Conservation (phyloP, 2,797 vertebrate species). For the Pseudomugil tenellus region DNA sequence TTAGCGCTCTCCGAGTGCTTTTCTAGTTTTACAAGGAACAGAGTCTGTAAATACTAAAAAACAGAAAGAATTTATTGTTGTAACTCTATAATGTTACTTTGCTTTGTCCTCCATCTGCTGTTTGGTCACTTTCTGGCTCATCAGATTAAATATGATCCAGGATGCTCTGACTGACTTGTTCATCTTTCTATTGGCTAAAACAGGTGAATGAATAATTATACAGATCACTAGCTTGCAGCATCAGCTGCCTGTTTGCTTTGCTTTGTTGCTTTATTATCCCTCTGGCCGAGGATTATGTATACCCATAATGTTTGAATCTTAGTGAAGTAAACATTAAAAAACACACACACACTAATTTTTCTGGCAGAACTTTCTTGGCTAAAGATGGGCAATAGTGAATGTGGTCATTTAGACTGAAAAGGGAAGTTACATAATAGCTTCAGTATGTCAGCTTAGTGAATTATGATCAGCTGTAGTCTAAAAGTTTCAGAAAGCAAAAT, state of each 20-base stretch:
- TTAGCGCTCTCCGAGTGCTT: too few species aligned
- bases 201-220: slow-evolving; percentile 60
- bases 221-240: slow-evolving; percentile 45
- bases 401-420: slow-evolving; percentile 60
- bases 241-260: slow-evolving; percentile 50
- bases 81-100: slow-evolving; percentile 45
- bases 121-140: slow-evolving; percentile 64
- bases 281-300: slow-evolving; percentile 47
- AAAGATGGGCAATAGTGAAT: slow-evolving; percentile 60
- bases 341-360: slow-evolving; percentile 40
- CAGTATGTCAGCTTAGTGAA: slow-evolving; percentile 58
- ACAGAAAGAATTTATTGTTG: slow-evolving; percentile 20
- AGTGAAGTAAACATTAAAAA: slow-evolving; percentile 26
- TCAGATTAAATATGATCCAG: slow-evolving; percentile 39
- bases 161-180: slow-evolving; percentile 49
- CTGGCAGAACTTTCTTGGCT: slow-evolving; percentile 58
- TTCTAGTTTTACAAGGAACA: neutral
- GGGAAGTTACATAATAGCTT: slow-evolving; percentile 71
- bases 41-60: slow-evolving; percentile 18
- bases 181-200: slow-evolving; percentile 47
- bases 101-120: slow-evolving; percentile 31
- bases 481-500: slow-evolving; percentile 50
- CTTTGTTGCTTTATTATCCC: slow-evolving; percentile 51
- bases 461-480: slow-evolving; percentile 59
- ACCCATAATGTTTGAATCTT: slow-evolving; percentile 60